Evolutionary conservation across 1,140 invertebrate genomes (phyloP).

Genomic region (Diachasmimorpha longicaudata): DNA sequence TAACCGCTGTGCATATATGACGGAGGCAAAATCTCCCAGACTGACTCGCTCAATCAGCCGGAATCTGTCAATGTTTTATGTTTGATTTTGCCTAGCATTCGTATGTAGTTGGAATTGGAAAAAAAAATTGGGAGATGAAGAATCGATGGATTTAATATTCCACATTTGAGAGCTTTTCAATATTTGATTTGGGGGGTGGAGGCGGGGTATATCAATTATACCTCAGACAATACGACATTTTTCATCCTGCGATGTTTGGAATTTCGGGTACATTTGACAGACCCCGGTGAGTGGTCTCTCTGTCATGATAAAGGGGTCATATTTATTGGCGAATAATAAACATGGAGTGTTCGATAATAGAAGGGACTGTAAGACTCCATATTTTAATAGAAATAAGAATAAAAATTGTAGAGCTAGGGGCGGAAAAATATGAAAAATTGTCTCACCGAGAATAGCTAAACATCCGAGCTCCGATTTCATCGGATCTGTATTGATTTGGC

Average conservation of each 20-base stretch:
- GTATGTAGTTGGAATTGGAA: not conserved
- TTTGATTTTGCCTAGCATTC: not conserved
- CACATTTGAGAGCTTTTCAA: not conserved
- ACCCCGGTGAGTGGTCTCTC: too few species aligned
- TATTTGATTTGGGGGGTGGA: not conserved
- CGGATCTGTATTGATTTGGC: constrained; percentile 74
- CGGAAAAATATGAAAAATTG: constrained; percentile 41
- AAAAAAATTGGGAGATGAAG: not conserved
- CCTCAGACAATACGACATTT: not conserved
- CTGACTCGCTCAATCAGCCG: not conserved
- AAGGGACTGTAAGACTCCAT: too few species aligned
- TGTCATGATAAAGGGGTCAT: too few species aligned
- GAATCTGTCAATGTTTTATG: not conserved
- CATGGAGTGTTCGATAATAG: too few species aligned
- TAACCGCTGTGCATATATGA: constrained; percentile 29
- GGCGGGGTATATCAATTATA: not conserved
- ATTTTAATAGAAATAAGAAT: too few species aligned
- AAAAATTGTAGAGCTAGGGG: too few species aligned
- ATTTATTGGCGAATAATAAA: too few species aligned
- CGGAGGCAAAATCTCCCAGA: not conserved
- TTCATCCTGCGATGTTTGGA: too few species aligned
- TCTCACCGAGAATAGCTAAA: constrained; percentile 75
- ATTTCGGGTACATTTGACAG: too few species aligned
- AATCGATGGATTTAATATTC: not conserved
- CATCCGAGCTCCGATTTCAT: constrained; percentile 74